Base-by-base conservation (phyloP, 2,797 vertebrate genomes). In the Gymnodraco acuticeps region DNA sequence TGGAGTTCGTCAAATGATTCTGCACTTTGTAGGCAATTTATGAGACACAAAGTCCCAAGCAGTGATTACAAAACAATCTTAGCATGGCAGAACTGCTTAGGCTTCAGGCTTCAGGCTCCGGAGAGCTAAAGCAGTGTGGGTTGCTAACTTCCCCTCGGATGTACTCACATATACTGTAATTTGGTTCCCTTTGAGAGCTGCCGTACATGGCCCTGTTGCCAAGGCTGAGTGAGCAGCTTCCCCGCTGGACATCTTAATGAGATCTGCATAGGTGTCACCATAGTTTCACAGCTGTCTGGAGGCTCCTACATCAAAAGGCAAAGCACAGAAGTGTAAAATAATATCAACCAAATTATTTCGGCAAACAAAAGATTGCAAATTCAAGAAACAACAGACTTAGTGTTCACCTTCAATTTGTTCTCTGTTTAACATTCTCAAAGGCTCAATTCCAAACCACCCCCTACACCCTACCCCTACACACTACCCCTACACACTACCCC, bases 251-350 rank as follows among this genome's bases (percentile, higher is more conserved):
- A 81, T 79, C 83, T 81, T 92, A 92, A 93, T 89, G 89, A 92
- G 87, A 90, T 76, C 62, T 77, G 73, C 68, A 78, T 84, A 87
- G 87, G 90, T 92, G 92, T 94, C 90, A 81, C 91, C 89, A 85
- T 88, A 85, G 91, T 89, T 92, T 93, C 87, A 78, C 87, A 87
- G 82, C 84, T 86, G 80, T 83, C 87, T 87, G 75, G 77, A 85
- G 82, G 78, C 67, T 82, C 64, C 63, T 17, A 76, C 75, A 85
- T 61, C 51, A 75, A 71, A 73, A 82, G 65, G 64, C 70, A 80
- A 88, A 51, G 53, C 53, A 66, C 69, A 70, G 41, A 70, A 75
- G 64, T 59, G 58, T 64, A 79, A 82, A 78, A 74, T 53, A 52
- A 80, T 71, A 64, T 68, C 31, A 50, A 46, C 43, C 16, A 17